A percentile compares a stretch with the other conserved stretches of the same genome.
phyloP scores from a whole-genome alignment of 2,113 vertebrate genomes.

The Orientallactaga bullata region DNA sequence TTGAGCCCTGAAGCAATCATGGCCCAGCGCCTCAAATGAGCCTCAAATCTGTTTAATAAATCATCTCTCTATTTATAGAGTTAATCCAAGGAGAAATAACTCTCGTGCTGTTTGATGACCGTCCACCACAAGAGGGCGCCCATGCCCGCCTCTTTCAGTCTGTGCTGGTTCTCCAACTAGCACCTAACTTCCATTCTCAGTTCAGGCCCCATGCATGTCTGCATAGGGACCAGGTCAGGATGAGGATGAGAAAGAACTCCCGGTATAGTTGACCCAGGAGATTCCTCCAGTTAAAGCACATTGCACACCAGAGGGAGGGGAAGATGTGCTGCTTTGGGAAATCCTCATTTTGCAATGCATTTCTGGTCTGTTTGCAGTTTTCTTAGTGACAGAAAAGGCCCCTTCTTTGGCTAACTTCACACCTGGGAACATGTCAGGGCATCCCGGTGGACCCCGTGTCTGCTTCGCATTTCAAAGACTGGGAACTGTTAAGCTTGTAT shows the following conservation, averaged over 20 bases:
- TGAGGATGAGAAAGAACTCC: not conserved
- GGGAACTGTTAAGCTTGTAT: conserved; percentile 75
- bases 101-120: not conserved
- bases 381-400: not conserved
- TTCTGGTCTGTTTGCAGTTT: not conserved
- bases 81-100: conserved; percentile 54
- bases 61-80: conserved; percentile 79
- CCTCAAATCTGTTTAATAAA: conserved; percentile 78
- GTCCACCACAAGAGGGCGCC: conserved; percentile 86
- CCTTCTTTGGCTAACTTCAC: conserved; percentile 56
- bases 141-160: conserved; percentile 63
- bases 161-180: not conserved
- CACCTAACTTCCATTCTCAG: not conserved
- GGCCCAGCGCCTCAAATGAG: conserved; percentile 72
- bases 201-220: not conserved
- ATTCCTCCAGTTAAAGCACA: not conserved
- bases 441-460: not conserved
- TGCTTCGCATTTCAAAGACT: conserved; percentile 72
- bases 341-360: not conserved
- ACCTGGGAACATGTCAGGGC: conserved; percentile 55
- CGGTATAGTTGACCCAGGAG: not conserved
- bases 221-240: not conserved
- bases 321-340: not conserved
- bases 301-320: not conserved
- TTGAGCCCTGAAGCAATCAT: conserved; percentile 71